Percentiles rank a stretch among this genome's conserved stretches.
Evolutionary conservation across 2,113 vertebrate genomes (phyloP).

Genomic region (Nannobrachium achirus): DNA sequence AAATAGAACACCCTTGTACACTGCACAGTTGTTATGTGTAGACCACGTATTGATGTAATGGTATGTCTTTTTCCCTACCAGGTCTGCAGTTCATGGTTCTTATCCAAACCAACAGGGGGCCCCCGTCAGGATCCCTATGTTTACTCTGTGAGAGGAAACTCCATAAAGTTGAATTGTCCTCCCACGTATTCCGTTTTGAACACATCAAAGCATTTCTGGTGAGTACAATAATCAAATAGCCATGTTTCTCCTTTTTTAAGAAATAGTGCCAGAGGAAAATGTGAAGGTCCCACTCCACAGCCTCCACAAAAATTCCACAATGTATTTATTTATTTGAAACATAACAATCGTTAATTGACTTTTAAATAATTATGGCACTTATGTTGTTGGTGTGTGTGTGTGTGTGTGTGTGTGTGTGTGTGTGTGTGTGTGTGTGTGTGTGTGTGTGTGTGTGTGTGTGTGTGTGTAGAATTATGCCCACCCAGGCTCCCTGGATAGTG

Average conservation of each 20-base stretch:
- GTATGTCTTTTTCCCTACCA: constrained; percentile 15
- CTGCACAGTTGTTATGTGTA: no score
- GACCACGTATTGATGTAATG: no score
- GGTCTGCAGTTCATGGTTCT: constrained; percentile 55
- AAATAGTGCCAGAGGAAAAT: no score
- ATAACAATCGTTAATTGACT: no score
- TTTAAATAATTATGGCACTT: no score
- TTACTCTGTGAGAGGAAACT: constrained; percentile 57
- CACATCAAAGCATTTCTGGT: constrained; percentile 61
- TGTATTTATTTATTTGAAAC: no score
- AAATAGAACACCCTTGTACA: no score
- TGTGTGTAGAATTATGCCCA: constrained; percentile 31
- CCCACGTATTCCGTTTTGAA: constrained; percentile 56
- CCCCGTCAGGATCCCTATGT: constrained; percentile 45
- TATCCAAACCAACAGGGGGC: background rate
- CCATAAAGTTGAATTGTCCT: background rate
- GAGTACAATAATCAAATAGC: constrained; percentile 20
- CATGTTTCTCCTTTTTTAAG: no score
- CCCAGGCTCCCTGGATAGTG: constrained; percentile 42
- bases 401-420: no score
- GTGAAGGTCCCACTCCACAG: no score
- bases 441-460: background rate
- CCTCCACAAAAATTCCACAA: no score
- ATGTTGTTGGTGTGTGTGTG: no score
- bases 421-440: background rate